A percentile compares a stretch with the other conserved stretches of the same genome.
Evolutionary conservation across 2,888 invertebrate species (phyloP).

Genomic region (Apotomis betuletana): DNA sequence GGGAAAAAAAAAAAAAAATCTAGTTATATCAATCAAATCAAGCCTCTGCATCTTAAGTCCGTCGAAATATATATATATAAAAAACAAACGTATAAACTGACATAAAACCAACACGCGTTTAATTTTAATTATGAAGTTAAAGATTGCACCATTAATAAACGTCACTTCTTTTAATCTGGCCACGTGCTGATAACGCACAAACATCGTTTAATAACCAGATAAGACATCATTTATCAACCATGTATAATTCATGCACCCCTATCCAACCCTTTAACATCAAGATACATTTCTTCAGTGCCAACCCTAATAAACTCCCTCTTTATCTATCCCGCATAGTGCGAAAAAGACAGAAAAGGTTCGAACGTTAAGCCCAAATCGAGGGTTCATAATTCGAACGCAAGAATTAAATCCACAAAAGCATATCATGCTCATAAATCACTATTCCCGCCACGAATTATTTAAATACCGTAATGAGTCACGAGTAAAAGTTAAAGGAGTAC

Average conservation of each 20-base stretch:
- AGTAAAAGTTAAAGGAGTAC: conserved; percentile 71
- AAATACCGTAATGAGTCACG: conserved; percentile 82
- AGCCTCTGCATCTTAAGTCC: no score
- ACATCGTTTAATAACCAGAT: conserved; percentile 39
- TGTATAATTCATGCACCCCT: conserved; percentile 29
- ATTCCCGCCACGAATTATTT: conserved; percentile 79
- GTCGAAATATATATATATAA: no score
- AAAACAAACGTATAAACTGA: no score
- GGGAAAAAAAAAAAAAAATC: no score
- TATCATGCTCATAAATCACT: conserved; percentile 72
- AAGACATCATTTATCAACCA: conserved; percentile 38
- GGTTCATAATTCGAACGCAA: conserved; percentile 42
- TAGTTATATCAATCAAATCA: no score
- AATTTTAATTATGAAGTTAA: conserved; percentile 14
- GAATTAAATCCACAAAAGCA: conserved; percentile 46
- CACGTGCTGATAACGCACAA: conserved; percentile 33
- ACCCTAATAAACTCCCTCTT: conserved; percentile 34
- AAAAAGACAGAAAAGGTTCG: conserved; percentile 23
- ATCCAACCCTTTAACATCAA: conserved; percentile 40
- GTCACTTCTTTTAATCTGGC: conserved; percentile 27
- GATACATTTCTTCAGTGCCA: conserved; percentile 34
- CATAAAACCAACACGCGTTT: not conserved
- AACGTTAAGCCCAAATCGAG: conserved; percentile 31
- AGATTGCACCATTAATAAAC: conserved; percentile 33
- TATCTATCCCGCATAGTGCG: not conserved